These are phyloP conservation scores for Barypeithes pellucidus DNA, from an alignment of 2,888 invertebrate species.

Conservation along the genomic window DNA sequence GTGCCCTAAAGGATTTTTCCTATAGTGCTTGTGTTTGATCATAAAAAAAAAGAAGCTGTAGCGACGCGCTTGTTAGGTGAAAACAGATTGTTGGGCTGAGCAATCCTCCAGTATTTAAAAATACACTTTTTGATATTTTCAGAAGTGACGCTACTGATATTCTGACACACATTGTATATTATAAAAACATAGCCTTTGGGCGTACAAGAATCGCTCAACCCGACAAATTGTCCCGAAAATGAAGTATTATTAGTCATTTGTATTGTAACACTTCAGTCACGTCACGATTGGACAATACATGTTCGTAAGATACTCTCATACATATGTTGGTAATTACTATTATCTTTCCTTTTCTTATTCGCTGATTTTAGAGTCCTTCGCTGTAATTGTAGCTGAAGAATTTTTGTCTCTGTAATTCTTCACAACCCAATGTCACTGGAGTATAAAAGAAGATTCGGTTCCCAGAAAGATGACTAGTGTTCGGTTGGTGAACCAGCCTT, in stretches of 20 bases:
- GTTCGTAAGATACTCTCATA: constrained; percentile 31
- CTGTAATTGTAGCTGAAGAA: neutral
- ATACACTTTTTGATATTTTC: too few species aligned
- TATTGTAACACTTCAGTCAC: constrained; percentile 35
- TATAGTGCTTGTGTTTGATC: too few species aligned
- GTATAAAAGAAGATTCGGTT: constrained; percentile 23
- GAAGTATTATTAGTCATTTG: constrained; percentile 43
- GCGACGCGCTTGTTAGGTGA: too few species aligned
- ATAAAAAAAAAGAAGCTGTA: too few species aligned
- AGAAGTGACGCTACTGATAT: constrained; percentile 27
- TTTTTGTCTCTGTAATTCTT: constrained; percentile 13
- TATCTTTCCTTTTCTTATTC: constrained; percentile 17
- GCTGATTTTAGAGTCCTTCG: constrained; percentile 13
- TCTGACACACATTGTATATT: neutral
- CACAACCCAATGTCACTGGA: constrained; percentile 25
- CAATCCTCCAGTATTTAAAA: too few species aligned
- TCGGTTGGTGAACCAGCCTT: neutral
- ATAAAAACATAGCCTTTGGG: constrained; percentile 20
- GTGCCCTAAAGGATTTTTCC: too few species aligned
- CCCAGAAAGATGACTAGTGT: constrained; percentile 28
- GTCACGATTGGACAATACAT: constrained; percentile 36
- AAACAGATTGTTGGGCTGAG: too few species aligned
- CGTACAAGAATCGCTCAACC: constrained; percentile 34
- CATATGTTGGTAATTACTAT: constrained; percentile 25
- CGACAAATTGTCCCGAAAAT: constrained; percentile 35